Percentiles rank a stretch among this genome's conserved stretches.
Evolutionary conservation across 2,888 invertebrate species (phyloP).

Genomic region (Xestia sexstrigata): DNA sequence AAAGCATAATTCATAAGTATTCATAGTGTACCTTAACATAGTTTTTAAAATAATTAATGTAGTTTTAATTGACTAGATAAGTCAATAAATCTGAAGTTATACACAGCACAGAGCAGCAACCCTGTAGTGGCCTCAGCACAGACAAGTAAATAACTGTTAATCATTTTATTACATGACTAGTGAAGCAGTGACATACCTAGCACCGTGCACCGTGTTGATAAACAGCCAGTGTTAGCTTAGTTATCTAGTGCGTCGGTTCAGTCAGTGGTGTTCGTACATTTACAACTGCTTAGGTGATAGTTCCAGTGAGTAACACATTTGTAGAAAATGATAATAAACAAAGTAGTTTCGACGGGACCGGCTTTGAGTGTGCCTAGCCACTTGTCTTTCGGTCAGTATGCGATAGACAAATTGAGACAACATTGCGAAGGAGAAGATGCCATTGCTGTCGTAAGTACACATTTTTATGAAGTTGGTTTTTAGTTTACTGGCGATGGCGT

Average conservation of each 20-base stretch:
- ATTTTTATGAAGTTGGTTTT: neutral
- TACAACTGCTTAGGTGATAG: neutral
- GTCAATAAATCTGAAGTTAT: neutral
- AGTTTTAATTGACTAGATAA: neutral
- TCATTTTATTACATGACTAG: conserved; percentile 21
- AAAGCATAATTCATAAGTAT: no score
- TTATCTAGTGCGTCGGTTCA: conserved; percentile 28
- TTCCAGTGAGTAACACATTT: neutral
- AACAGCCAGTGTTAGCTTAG: conserved; percentile 31
- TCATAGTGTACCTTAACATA: no score
- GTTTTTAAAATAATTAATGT: no score
- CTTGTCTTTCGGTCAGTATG: conserved; percentile 77
- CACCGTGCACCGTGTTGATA: conserved; percentile 38
- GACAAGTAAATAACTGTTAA: conserved; percentile 26
- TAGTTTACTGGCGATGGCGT: neutral
- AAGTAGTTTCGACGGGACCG: conserved; percentile 77
- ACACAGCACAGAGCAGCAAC: neutral
- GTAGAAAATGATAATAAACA: conserved; percentile 74
- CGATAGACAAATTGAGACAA: conserved; percentile 75
- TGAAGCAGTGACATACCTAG: conserved; percentile 9
- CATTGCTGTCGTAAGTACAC: conserved; percentile 75
- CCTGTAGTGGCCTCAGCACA: conserved; percentile 9
- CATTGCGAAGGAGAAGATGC: conserved; percentile 65
- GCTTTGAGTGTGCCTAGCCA: conserved; percentile 77
- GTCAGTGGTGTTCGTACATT: conserved; percentile 24